Conservation (phyloP, 2,113 vertebrate genomes). For the Urocolius indicus region DNA sequence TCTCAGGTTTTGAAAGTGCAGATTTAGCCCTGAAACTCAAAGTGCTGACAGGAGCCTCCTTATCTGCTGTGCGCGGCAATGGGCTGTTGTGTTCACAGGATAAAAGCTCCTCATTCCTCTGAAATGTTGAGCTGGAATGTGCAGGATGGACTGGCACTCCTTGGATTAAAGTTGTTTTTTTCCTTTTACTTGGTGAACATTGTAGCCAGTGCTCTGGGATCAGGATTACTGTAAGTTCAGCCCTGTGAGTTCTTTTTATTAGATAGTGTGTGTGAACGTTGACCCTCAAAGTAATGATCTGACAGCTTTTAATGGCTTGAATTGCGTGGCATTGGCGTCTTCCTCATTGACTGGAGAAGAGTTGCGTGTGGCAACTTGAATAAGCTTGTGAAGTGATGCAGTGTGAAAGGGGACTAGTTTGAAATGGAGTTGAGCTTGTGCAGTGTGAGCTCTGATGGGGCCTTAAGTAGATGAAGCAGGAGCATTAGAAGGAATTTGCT, state of each 20-base stretch:
- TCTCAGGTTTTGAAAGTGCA: slow-evolving; percentile 47
- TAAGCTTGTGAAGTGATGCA: neutral
- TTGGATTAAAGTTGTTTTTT: neutral
- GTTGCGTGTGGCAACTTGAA: neutral
- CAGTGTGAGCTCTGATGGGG: neutral
- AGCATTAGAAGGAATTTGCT: neutral
- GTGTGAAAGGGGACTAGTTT: neutral
- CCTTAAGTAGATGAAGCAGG: neutral
- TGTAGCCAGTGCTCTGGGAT: neutral
- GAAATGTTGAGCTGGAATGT: neutral
- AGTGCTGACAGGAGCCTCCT: slow-evolving; percentile 50
- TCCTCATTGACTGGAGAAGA: neutral
- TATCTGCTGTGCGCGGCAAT: neutral
- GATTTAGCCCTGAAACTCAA: slow-evolving; percentile 32
- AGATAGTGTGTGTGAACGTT: neutral
- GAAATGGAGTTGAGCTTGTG: neutral
- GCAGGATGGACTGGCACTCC: neutral
- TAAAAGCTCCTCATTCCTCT: neutral
- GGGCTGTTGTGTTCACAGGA: neutral
- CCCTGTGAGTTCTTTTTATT: neutral
- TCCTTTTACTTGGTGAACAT: neutral
- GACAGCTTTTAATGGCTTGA: neutral
- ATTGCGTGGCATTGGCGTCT: neutral
- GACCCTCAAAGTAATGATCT: neutral
- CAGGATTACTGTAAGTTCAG: neutral